Evolutionary conservation across 2,113 vertebrate species (phyloP).

Genomic region (Pardalotus punctatus): DNA sequence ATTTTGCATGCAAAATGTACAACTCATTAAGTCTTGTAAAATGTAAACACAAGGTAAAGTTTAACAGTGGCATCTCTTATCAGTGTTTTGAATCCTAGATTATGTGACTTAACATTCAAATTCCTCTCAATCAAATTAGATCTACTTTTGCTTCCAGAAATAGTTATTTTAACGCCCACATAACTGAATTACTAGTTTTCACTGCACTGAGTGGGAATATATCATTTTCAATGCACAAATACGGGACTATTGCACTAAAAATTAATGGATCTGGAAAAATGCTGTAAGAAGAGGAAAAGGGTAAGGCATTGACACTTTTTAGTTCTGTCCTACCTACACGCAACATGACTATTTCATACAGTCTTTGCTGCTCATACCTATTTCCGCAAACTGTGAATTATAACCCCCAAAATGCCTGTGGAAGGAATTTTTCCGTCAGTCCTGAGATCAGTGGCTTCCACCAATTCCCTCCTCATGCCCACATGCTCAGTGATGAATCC

Average conservation of each 20-base stretch:
- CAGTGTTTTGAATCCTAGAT: background rate
- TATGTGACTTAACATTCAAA: background rate
- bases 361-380: background rate
- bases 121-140: background rate
- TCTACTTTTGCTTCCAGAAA: background rate
- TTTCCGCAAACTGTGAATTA: background rate
- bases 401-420: background rate
- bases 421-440: background rate
- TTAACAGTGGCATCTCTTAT: background rate
- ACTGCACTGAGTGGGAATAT: background rate
- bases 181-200: background rate
- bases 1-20: background rate
- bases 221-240: background rate
- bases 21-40: background rate
- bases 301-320: background rate
- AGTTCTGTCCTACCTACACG: background rate
- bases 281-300: background rate
- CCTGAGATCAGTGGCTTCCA: background rate
- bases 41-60: background rate
- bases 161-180: background rate
- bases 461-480: background rate
- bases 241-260: background rate
- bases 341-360: background rate
- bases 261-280: background rate
- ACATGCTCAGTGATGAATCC: background rate